A percentile compares a stretch with the other conserved stretches of the same genome.
Conservation (phyloP, 2,888 invertebrate genomes). For the Pterobdella sp. region DNA sequence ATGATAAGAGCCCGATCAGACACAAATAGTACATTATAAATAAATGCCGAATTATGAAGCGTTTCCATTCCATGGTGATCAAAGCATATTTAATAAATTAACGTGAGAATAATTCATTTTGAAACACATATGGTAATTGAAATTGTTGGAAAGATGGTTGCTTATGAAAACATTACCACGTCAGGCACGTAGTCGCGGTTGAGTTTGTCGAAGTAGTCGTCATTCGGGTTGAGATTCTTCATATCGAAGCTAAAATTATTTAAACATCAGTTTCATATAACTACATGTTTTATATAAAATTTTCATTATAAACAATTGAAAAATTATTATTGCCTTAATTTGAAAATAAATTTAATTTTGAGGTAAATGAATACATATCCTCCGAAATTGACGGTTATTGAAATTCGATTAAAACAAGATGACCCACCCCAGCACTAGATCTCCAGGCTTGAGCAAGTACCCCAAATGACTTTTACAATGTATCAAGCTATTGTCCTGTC, state of each 20-base stretch:
- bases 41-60: too few relatives aligned
- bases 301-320: neutral
- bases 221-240: conserved; percentile 81
- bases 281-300: neutral
- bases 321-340: neutral
- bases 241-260: conserved; percentile 68
- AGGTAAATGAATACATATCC: neutral
- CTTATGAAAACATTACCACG: conserved; percentile 57
- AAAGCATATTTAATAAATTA: too few relatives aligned
- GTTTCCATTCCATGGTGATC: too few relatives aligned
- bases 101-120: too few relatives aligned
- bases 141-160: too few relatives aligned
- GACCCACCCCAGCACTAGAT: conserved; percentile 75
- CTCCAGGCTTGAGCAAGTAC: conserved; percentile 81
- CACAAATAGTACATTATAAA: too few relatives aligned
- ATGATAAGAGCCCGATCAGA: too few relatives aligned
- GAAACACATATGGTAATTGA: too few relatives aligned
- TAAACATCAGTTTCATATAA: neutral
- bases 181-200: conserved; percentile 65
- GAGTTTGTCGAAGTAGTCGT: conserved; percentile 76
- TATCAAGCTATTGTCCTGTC: conserved; percentile 66
- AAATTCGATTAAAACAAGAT: neutral
- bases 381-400: neutral
- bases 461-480: conserved; percentile 86
- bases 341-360: neutral